phyloP scores from a whole-genome alignment of 2,888 invertebrate species.

The Scrobipalpa costella region DNA sequence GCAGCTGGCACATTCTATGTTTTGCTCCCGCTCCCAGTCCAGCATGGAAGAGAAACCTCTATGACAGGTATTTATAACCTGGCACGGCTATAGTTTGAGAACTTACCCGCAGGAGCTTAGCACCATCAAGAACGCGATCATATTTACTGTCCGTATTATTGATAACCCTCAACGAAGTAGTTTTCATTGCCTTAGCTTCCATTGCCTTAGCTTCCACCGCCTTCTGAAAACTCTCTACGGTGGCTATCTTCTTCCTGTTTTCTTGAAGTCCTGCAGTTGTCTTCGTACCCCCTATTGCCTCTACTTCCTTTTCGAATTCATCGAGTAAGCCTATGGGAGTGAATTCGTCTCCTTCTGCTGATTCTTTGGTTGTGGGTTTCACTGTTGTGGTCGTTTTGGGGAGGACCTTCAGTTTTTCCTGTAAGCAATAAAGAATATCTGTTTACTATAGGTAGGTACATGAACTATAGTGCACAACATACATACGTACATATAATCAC shows the following conservation, averaged over 20 bases:
- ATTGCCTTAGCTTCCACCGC: no score
- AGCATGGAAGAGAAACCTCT: no score
- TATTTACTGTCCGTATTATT: slow-evolving; percentile 36
- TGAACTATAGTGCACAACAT: no score
- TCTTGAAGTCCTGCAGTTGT: not conserved
- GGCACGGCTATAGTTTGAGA: no score
- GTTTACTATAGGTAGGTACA: no score
- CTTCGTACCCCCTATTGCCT: not conserved
- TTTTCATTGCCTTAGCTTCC: not conserved
- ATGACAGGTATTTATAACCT: no score
- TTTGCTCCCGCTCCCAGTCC: no score
- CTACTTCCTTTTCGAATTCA: not conserved
- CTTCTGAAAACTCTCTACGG: no score
- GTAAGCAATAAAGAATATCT: no score
- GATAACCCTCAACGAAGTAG: not conserved
- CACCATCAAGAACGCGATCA: slow-evolving; percentile 64
- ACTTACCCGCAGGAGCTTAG: slow-evolving; percentile 59
- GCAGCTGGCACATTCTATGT: no score
- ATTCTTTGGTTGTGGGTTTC: not conserved
- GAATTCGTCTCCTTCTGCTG: not conserved
- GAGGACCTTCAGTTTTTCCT: not conserved
- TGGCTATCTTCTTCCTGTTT: not conserved
- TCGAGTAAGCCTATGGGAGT: not conserved
- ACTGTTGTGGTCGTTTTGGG: not conserved
- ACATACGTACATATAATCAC: no score